Evolutionary conservation across 1,140 invertebrate genomes (phyloP), one percentile per base, ranked within the genome.

Genomic region (Calliopsis andreniformis): DNA sequence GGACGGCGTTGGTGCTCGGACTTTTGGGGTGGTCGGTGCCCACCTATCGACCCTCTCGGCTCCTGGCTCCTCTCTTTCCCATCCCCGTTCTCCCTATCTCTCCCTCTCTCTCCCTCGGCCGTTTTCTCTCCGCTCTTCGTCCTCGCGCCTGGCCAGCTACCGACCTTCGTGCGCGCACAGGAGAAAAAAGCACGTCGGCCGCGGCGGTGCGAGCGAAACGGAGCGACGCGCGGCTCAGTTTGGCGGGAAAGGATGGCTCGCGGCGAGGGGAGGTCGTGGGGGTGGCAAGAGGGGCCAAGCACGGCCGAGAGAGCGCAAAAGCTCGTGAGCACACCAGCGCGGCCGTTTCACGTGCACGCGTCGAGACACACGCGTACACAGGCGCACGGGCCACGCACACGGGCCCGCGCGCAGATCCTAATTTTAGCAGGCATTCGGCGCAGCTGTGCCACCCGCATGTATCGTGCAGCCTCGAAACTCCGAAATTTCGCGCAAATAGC

Each of bases 31-130:
- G 72, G 87, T 78, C 81, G 82, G 71, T 84, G 87, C 84, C 87
- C 86, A 88, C 87, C 87, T 89, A 89, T 89, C 88, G 88, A 89
- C 88, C 87, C 83, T 89, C 87, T 88, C 86, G 72, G 68, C 76
- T 85, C 76, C 76, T 70, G 55, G 43, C 66, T 53, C 35, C 73
- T 79, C 76, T 83, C 73, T 76, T 84, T 78, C 64, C 69, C 61
- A 42, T 58, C 39, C 42, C 59, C 39, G 56, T 59, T 39, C 53
- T 71, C 62, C 66, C 62, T 59, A 51, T 58, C 68, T 69, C 73
- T 43, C 62, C 71, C 45, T 58, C 71, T 73, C 71, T 76, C 63
- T 72, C 77, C 51, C 59, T 67, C 45, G 14, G 28, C 58, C 61
- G 51, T 59, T 67, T 72, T 67, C 67, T 78, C 56, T 76, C 56